phyloP scores from a whole-genome alignment of 2,113 vertebrate species.

The Elaphurus davidianus region DNA sequence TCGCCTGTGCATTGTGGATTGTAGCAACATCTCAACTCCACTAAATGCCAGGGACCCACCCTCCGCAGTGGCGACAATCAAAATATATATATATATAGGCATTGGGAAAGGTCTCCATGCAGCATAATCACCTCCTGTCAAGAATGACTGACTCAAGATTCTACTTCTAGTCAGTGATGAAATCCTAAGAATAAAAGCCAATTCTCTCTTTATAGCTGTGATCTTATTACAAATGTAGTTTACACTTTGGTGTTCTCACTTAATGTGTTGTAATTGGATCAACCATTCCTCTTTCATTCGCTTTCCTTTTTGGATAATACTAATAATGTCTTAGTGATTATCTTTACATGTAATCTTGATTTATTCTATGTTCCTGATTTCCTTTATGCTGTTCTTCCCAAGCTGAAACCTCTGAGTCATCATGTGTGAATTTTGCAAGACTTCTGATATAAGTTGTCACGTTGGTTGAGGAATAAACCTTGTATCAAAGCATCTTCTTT shows the following conservation, averaged over 20 bases:
- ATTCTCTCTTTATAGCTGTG: not conserved
- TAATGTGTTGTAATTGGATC: not conserved
- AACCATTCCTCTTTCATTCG: not conserved
- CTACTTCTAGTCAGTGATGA: not conserved
- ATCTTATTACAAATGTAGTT: not conserved
- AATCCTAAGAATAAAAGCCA: not conserved
- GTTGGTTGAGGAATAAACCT: not conserved
- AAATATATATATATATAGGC: not conserved
- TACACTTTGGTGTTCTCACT: not conserved
- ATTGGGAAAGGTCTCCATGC: not conserved
- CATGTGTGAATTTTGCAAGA: not conserved
- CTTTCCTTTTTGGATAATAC: not conserved
- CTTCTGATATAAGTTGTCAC: not conserved
- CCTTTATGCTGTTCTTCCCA: not conserved
- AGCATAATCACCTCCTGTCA: not conserved
- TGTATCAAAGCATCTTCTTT: not conserved
- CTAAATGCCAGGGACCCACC: accelerated
- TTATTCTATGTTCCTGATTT: not conserved
- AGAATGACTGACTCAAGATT: not conserved
- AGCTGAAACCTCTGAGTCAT: not conserved
- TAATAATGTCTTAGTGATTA: not conserved
- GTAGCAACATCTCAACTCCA: too few species aligned
- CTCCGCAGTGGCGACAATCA: not conserved
- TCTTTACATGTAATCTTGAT: not conserved
- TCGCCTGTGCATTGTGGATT: not conserved